Base-by-base conservation (phyloP, 64 coral and sea anemone genomes). In the Cladopsammia gracilis region DNA sequence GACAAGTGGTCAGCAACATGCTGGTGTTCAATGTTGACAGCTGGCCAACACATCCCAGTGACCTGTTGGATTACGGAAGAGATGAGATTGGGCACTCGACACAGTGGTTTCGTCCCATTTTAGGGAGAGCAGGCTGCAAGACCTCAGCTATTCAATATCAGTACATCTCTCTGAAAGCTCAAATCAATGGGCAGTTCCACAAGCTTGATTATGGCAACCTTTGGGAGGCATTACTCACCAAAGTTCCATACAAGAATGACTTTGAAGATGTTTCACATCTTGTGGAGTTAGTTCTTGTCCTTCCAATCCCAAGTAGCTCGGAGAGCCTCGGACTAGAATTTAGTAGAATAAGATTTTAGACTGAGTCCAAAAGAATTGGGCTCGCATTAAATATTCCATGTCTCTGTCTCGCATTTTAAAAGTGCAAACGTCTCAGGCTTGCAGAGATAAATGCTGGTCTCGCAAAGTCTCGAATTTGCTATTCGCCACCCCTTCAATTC, bases 281-380 rank as follows among this genome's bases (percentile, higher is more conserved):
- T 56, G 57, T 89, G 43, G 86, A 89, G 23, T 76, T 89, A 70
- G 57, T 89, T 51, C 48, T 89, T 48, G 86, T 89, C 12, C 62
- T 90, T 10, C 88, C 88, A 9, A 78, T 89, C 48, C 66, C 75
- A 78, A n/a, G n/a, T n/a, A n/a, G n/a, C n/a, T n/a, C n/a, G n/a
- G n/a, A n/a, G n/a, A n/a, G n/a, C n/a, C n/a, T n/a, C n/a, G n/a
- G n/a, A n/a, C n/a, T n/a, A n/a, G n/a, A n/a, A n/a, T n/a, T n/a
- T n/a, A n/a, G n/a, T n/a, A n/a, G n/a, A n/a, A n/a, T n/a, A n/a
- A n/a, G n/a, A n/a, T n/a, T n/a, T n/a, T n/a, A n/a, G n/a, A n/a
- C n/a, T n/a, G n/a, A n/a, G n/a, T n/a, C n/a, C n/a, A n/a, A n/a
- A n/a, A n/a, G n/a, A n/a, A n/a, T n/a, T n/a, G n/a, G n/a, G n/a